Evolutionary conservation across 2,797 vertebrate genomes (phyloP), one percentile per base, ranked within the genome.

Genomic region (Neoniphon sammara): DNA sequence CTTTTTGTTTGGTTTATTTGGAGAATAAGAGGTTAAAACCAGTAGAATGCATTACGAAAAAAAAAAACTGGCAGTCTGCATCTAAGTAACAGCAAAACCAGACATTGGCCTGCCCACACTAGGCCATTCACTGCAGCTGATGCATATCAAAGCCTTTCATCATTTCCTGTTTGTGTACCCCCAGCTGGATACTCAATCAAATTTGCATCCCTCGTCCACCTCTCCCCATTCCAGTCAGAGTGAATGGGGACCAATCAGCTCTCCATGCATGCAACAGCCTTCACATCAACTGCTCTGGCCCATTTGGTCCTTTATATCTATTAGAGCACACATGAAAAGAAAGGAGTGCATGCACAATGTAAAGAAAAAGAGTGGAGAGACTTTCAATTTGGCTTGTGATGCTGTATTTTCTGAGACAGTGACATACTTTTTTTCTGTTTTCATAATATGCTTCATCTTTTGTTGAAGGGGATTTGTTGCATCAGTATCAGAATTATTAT

Each of bases 111-210:
- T 73, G 82, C 80, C 84, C 66, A 53, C 80, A 71, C 56, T 58
- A 71, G 71, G 74, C 60, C 80, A 75, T 69, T 82, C 77, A 77
- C 73, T 72, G 71, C 74, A 57, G 59, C 74, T 47, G 36, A 85
- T 92, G 86, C 90, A 94, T 93, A 90, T 93, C 92, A 94, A 93
- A 93, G 93, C 76, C 83, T 85, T 85, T 91, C 87, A 82, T 69
- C 69, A 90, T 89, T 91, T 93, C 92, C 91, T 94, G 92, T 94
- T 93, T 93, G 89, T 92, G 88, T 83, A 88, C 81, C 78, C 90
- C 69, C 88, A 6, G 92, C 87, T 87, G 86, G 92, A 81, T 83
- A 88, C 87, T 84, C 85, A 82, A 84, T 92, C 88, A 89, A 93
- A n/a, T 91, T 93, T 93, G 88, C 92, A 93, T 90, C 84, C 73